Evolutionary conservation across 2,888 invertebrate species (phyloP).

Genomic region (Nipponacmea schrenckii): DNA sequence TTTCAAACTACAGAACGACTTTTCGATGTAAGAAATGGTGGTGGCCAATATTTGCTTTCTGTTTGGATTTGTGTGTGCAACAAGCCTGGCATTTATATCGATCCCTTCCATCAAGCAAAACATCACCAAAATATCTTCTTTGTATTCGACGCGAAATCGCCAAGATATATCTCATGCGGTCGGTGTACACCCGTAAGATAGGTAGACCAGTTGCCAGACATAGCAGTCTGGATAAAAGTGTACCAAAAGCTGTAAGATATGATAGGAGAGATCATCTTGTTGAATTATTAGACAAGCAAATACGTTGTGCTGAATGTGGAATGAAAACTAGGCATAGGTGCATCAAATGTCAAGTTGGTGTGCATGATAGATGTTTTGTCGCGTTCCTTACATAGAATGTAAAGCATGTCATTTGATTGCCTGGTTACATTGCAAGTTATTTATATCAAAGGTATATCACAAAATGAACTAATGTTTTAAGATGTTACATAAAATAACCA

Average conservation of each 20-base stretch:
- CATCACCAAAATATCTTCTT: not conserved
- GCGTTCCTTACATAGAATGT: not conserved
- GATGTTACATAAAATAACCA: no score
- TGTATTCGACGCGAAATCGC: conserved; percentile 5
- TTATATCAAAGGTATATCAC: no score
- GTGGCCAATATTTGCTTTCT: conserved; percentile 8
- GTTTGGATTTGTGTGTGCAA: not conserved
- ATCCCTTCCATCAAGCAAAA: not conserved
- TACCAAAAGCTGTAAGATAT: not conserved
- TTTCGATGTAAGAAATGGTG: conserved; percentile 13
- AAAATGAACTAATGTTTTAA: no score
- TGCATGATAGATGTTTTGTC: conserved; percentile 10
- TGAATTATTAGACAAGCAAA: not conserved
- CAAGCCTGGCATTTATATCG: conserved; percentile 10
- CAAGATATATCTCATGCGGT: not conserved
- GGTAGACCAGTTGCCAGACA: not conserved
- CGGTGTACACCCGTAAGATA: not conserved
- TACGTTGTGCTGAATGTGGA: conserved; percentile 1
- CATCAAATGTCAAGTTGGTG: conserved; percentile 10
- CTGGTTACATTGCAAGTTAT: no score
- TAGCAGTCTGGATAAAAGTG: not conserved
- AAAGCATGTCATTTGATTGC: no score
- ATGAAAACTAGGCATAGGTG: conserved; percentile 8
- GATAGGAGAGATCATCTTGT: conserved; percentile 5
- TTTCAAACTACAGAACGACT: not conserved